Percentiles rank a stretch among this genome's conserved stretches.
These are phyloP conservation scores for Zapus hudsonius DNA, from an alignment of 2,113 vertebrate genomes.

Conservation along the genomic window DNA sequence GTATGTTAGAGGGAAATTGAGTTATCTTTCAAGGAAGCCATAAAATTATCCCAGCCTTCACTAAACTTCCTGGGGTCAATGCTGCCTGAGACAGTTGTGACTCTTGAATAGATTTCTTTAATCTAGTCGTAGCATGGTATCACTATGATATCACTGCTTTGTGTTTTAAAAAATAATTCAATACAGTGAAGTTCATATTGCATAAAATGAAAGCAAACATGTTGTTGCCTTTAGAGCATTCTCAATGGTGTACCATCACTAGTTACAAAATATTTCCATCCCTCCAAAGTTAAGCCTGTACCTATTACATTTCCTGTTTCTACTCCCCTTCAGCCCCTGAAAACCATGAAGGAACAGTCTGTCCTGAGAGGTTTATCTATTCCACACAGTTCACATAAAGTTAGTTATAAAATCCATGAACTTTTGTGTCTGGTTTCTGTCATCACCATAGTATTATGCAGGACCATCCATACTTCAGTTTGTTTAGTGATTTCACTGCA, in stretches of 20 bases:
- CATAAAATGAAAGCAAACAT: neutral
- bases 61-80: conserved; percentile 21
- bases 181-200: neutral
- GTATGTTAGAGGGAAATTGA: conserved; percentile 51
- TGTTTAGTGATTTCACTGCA: neutral
- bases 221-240: neutral
- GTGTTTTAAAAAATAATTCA: neutral
- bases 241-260: neutral
- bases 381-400: neutral
- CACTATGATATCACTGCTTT: neutral
- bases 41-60: conserved; percentile 5
- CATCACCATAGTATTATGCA: neutral
- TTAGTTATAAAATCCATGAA: neutral
- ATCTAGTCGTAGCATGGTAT: neutral
- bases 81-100: neutral
- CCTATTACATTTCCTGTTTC: neutral
- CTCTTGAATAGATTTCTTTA: neutral
- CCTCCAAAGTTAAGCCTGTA: neutral
- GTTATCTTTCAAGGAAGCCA: conserved; percentile 33
- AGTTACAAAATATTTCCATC: neutral
- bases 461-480: neutral
- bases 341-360: neutral
- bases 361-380: neutral
- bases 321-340: fast-evolving
- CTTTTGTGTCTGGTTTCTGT: neutral